Evolutionary conservation across 2,797 vertebrate genomes (phyloP), one percentile per base, ranked within the genome.

Genomic region (Clangula hyemalis): DNA sequence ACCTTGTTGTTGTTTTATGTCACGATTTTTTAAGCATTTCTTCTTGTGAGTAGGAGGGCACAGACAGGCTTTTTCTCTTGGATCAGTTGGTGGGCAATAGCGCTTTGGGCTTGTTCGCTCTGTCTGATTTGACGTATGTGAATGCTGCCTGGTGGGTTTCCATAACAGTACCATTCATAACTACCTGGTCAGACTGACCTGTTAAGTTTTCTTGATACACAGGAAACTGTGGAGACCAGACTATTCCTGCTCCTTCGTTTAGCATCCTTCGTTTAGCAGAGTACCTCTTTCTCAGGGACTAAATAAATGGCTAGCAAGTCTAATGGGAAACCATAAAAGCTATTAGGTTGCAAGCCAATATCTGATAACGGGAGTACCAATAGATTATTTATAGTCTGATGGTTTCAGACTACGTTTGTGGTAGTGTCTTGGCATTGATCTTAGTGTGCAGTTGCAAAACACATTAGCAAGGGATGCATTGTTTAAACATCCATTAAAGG

Each of bases 331-430:
- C 71, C 0, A 17, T 84, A 94, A 96, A 92, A 94, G 90, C 89
- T 95, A 96, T 93, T 95, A 76, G 85, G 85, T 97, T 95, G 91
- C 95, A 95, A 85, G 75, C 87, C 93, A 96, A 87, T 93, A 94
- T 95, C 95, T 96, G 94, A 92, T 96, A 96, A 87, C 32, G 1
- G 34, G 58, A 69, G 53, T 41, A 93, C 87, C 94, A 95, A 94
- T 96, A 90, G 93, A 94, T 95, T 93, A 96, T 96, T 96, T 91
- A 96, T 94, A 3, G 0, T 87, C 82, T 82, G 72, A 45, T 93
- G 73, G 86, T 91, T 94, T 95, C 89, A 85, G 90, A 60, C 87
- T 21, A 34, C 84, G 68, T 78, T 92, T 90, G 85, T 78, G 38
- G 53, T 53, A 89, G 10, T 76, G 60, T 57, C 83, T 95, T 96